phyloP scores from a whole-genome alignment of 1,140 invertebrate species.

The Teleogryllus occipitalis region DNA sequence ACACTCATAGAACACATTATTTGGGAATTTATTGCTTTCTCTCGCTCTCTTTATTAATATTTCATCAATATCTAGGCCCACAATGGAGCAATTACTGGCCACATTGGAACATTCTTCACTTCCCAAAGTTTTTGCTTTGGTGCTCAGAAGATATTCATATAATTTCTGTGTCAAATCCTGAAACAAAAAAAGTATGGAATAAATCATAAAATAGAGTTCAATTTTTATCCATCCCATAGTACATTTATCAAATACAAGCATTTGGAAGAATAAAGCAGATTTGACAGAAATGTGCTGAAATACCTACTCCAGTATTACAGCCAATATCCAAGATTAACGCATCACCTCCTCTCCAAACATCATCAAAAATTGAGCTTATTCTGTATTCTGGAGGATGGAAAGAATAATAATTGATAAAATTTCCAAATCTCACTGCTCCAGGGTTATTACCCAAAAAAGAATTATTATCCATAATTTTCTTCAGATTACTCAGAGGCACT shows the following conservation, averaged over 20 bases:
- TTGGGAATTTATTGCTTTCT: conserved; percentile 37
- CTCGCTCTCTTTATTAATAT: conserved; percentile 57
- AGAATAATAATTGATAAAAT: conserved; percentile 79
- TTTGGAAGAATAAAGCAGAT: conserved; percentile 12
- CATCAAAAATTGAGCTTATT: conserved; percentile 48
- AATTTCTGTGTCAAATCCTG: conserved; percentile 53
- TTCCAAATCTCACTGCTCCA: conserved; percentile 65
- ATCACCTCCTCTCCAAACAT: conserved; percentile 44
- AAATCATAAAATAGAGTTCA: not conserved
- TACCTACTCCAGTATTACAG: conserved; percentile 62
- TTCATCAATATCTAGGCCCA: conserved; percentile 68
- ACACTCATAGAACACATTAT: conserved; percentile 46
- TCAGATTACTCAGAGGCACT: no score
- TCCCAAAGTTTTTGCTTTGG: conserved; percentile 32
- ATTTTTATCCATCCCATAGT: not conserved
- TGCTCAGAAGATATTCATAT: conserved; percentile 42
- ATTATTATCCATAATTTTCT: not conserved
- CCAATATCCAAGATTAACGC: conserved; percentile 63
- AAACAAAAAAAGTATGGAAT: conserved; percentile 28
- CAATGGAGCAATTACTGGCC: conserved; percentile 39
- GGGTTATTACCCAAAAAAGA: conserved; percentile 42
- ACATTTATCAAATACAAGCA: conserved; percentile 9
- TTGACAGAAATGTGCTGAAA: conserved; percentile 13
- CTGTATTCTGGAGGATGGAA: conserved; percentile 63
- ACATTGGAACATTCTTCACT: conserved; percentile 11